phyloP scores from a whole-genome alignment of 2,797 vertebrate species.

The Characodon lateralis region DNA sequence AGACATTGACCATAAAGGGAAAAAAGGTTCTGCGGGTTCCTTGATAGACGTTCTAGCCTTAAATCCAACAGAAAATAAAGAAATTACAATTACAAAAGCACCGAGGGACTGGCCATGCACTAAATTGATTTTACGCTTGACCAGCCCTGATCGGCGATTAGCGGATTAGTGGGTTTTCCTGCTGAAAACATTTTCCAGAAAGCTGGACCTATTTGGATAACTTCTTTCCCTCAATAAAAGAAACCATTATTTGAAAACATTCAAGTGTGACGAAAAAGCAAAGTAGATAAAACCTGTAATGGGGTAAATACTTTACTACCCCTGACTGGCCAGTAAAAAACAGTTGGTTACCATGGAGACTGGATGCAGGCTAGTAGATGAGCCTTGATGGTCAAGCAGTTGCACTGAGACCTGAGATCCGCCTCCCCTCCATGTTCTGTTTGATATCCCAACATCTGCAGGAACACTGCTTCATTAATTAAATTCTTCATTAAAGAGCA shows the following conservation, averaged over 20 bases:
- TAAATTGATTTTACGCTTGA: too few species aligned
- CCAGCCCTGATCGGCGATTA: too few species aligned
- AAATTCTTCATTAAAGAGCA: too few species aligned
- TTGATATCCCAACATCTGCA: not conserved
- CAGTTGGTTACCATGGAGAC: not conserved
- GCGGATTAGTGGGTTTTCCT: too few species aligned
- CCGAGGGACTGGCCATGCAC: too few species aligned
- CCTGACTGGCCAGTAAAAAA: not conserved
- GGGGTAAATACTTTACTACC: not conserved
- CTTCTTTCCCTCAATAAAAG: not conserved
- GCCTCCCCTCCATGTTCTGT: not conserved
- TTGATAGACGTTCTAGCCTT: too few species aligned
- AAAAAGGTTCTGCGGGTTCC: too few species aligned
- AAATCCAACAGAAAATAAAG: too few species aligned
- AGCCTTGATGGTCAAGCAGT: not conserved
- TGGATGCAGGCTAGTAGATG: not conserved
- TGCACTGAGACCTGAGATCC: not conserved
- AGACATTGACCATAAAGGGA: too few species aligned
- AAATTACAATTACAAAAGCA: too few species aligned
- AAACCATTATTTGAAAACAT: not conserved
- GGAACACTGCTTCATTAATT: not conserved
- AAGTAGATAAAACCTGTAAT: not conserved
- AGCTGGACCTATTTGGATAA: not conserved
- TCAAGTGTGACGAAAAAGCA: not conserved
- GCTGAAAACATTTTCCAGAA: not conserved